Evolutionary conservation across 2,888 invertebrate species (phyloP).

Genomic region (Ischnus inquisitorius): DNA sequence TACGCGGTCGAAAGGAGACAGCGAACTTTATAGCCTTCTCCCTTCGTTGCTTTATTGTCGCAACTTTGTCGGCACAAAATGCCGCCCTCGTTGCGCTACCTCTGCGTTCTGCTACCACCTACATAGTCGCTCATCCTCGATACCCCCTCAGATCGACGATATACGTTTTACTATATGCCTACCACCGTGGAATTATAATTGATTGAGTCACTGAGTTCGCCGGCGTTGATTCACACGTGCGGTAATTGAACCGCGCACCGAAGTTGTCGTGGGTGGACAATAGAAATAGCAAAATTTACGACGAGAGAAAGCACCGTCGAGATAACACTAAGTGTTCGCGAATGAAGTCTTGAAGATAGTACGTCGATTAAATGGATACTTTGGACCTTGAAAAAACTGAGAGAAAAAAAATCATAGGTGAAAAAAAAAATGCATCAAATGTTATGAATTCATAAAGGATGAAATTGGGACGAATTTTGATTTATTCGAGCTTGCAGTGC

Average conservation of each 20-base stretch:
- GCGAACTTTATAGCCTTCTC: slow-evolving; percentile 59
- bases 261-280: slow-evolving; percentile 62
- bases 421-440: background rate
- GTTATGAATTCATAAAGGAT: background rate
- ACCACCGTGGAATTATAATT: slow-evolving; percentile 57
- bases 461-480: background rate
- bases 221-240: slow-evolving; percentile 58
- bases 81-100: slow-evolving; percentile 57
- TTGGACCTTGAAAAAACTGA: background rate
- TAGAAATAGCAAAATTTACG: slow-evolving; percentile 35
- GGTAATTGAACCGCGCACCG: slow-evolving; percentile 60
- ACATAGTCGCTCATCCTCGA: slow-evolving; percentile 21
- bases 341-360: slow-evolving; percentile 72
- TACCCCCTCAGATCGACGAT: slow-evolving; percentile 36
- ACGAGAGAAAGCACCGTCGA: slow-evolving; percentile 16
- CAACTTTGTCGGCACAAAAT: slow-evolving; percentile 70
- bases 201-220: slow-evolving; percentile 65
- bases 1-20: slow-evolving; percentile 27
- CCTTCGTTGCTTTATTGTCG: slow-evolving; percentile 64
- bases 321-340: slow-evolving; percentile 62
- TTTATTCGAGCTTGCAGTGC: background rate
- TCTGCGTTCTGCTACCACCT: slow-evolving; percentile 11
- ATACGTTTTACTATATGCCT: slow-evolving; percentile 32
- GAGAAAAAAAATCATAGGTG: background rate
- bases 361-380: slow-evolving; percentile 34